Percentiles rank a stretch among this genome's conserved stretches.
Evolutionary conservation across 2,113 vertebrate species (phyloP).

Genomic region (Bubo scandiacus): DNA sequence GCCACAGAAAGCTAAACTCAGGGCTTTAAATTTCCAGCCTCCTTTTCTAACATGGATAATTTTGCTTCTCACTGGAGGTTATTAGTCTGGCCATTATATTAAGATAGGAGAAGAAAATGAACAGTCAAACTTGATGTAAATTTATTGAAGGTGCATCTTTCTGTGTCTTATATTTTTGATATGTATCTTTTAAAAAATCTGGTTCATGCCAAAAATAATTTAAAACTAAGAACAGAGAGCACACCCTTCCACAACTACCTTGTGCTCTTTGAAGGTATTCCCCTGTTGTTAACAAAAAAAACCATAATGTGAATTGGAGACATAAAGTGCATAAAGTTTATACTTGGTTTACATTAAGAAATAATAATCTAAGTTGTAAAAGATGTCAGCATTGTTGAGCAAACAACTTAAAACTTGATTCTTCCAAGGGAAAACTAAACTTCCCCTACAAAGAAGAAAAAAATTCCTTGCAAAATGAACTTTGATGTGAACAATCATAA

Average conservation of each 20-base stretch:
- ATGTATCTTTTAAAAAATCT: neutral
- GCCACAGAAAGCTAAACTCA: neutral
- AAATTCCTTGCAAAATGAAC: neutral
- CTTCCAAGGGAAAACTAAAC: neutral
- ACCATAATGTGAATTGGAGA: neutral
- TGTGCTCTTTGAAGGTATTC: neutral
- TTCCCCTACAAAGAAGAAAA: neutral
- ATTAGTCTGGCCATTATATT: neutral
- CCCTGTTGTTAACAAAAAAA: neutral
- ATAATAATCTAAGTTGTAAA: neutral
- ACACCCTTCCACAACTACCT: neutral
- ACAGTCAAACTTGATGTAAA: neutral
- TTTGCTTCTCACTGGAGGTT: neutral
- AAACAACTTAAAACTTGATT: neutral
- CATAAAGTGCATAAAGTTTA: neutral
- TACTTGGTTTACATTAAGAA: neutral
- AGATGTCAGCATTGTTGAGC: neutral
- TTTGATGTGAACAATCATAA: neutral
- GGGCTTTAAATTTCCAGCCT: neutral
- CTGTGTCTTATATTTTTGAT: neutral
- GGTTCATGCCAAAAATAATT: neutral
- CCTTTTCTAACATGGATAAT: neutral
- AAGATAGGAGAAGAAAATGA: neutral
- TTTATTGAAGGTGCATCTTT: neutral
- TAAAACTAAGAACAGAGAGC: neutral